Base-by-base conservation (phyloP, 2,888 invertebrate species). In the Zaprionus lineosus region DNA sequence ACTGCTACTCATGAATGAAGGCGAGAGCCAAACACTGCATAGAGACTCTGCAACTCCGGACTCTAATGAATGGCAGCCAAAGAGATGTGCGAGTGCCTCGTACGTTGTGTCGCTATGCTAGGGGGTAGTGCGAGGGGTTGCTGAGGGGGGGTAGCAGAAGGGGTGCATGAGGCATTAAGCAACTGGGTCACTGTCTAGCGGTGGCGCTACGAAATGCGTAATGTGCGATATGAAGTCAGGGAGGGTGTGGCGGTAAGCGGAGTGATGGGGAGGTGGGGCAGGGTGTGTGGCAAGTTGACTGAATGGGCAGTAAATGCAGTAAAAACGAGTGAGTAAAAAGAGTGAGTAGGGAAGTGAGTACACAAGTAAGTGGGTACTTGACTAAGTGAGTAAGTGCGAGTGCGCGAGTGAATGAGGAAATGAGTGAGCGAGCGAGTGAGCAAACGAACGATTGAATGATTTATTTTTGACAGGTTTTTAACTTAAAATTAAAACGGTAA, bases 401-500 rank as follows among this genome's bases (percentile, higher is more conserved):
- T n/a, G n/a, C n/a, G 41, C 26, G 43, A 46, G 28, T 12, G 34
- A 12, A 34, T n/a, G 26, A n/a, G n/a, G n/a, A n/a, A n/a, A 9
- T 7, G 24, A 19, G 26, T 31, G 40, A 41, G 28, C 28, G 47
- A 44, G 41, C 21, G 58, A 65, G 48, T 28, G 63, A 74, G 59
- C 50, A 57, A 66, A 50, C 41, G 39, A 74, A 61, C 76, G 84
- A 83, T 88, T 87, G 88, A 88, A 88, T 87, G 87, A 87, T 87
- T 87, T 87, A 87, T 87, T 87, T 88, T 88, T 87, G 87, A 88
- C 87, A 88, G 85, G 77, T 87, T 87, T 88, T 88, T 86, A 87
- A 88, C 87, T 88, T 88, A 87, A 87, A 87, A 88, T 87, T 87
- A 88, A 87, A 88, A 85, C 88, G 71, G 86, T 88, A 88, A 87